Conservation (phyloP, 2,797 vertebrate genomes). For the Phoeniculus purpureus region DNA sequence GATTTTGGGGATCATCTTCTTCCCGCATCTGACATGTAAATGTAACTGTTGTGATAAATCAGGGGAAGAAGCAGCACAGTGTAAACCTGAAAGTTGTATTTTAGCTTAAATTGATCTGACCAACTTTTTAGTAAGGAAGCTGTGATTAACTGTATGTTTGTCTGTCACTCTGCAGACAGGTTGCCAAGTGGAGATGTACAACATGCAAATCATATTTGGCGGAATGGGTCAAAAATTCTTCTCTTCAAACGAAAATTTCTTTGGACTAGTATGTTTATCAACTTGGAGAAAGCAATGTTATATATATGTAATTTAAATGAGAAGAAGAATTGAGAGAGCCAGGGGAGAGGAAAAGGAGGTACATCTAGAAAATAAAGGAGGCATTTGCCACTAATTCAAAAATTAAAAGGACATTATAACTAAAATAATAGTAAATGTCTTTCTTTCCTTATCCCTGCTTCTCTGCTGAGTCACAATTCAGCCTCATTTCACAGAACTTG, state of each 20-base stretch:
- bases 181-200: background rate
- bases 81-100: background rate
- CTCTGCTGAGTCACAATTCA: background rate
- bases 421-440: background rate
- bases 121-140: conserved; percentile 15
- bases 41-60: conserved; percentile 38
- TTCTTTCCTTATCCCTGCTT: background rate
- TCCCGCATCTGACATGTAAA: conserved; percentile 51
- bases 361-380: background rate
- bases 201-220: background rate
- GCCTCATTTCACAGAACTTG: background rate
- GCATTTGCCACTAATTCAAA: background rate
- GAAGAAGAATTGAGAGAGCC: background rate
- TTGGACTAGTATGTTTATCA: background rate
- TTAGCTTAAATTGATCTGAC: background rate
- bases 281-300: conserved; percentile 15
- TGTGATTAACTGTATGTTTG: background rate
- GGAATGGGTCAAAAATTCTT: background rate
- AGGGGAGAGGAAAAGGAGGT: background rate
- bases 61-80: background rate
- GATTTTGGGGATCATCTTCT: conserved; percentile 59
- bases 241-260: background rate
- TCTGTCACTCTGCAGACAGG: background rate
- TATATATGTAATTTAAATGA: background rate
- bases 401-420: background rate